A percentile compares a stretch with the other conserved stretches of the same genome.
These are phyloP conservation scores for Phrynocephalus versicolor DNA, from an alignment of 2,113 vertebrate genomes.

Conservation along the genomic window DNA sequence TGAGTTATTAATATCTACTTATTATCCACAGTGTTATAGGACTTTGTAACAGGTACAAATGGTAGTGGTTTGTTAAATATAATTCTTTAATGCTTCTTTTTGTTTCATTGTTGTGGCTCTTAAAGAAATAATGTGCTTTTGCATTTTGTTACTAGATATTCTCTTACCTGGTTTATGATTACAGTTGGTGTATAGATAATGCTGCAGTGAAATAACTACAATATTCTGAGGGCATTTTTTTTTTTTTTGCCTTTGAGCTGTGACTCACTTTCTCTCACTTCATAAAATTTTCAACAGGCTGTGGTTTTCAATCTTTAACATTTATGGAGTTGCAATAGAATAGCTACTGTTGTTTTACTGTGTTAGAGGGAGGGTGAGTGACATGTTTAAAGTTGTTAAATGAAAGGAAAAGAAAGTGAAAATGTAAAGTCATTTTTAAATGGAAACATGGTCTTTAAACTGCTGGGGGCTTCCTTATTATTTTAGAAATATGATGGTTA, in stretches of 20 bases:
- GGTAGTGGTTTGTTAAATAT: not conserved
- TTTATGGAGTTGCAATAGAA: conserved; percentile 30
- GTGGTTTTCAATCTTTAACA: not conserved
- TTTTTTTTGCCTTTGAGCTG: not conserved
- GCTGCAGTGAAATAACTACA: conserved; percentile 11
- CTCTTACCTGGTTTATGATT: conserved; percentile 22
- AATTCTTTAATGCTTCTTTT: not conserved
- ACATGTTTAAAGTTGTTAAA: not conserved
- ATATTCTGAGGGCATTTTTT: not conserved
- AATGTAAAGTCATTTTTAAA: conserved; percentile 16
- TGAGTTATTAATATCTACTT: not conserved
- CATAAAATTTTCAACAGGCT: conserved; percentile 21
- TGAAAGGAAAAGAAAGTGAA: conserved; percentile 15
- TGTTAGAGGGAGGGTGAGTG: conserved; percentile 8
- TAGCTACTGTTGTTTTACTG: conserved; percentile 1
- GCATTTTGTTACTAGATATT: conserved; percentile 24
- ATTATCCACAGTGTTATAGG: too few species aligned
- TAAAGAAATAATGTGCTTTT: conserved; percentile 17
- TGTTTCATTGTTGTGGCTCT: conserved; percentile 2
- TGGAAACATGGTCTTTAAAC: conserved; percentile 7
- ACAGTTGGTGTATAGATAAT: conserved; percentile 31
- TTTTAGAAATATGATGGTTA: not conserved
- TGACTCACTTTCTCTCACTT: not conserved
- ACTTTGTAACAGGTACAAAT: not conserved
- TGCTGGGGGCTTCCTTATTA: not conserved